A percentile compares a stretch with the other conserved stretches of the same genome.
These are phyloP conservation scores for Hemicordylus capensis DNA, from an alignment of 2,113 vertebrate species.

Conservation along the genomic window DNA sequence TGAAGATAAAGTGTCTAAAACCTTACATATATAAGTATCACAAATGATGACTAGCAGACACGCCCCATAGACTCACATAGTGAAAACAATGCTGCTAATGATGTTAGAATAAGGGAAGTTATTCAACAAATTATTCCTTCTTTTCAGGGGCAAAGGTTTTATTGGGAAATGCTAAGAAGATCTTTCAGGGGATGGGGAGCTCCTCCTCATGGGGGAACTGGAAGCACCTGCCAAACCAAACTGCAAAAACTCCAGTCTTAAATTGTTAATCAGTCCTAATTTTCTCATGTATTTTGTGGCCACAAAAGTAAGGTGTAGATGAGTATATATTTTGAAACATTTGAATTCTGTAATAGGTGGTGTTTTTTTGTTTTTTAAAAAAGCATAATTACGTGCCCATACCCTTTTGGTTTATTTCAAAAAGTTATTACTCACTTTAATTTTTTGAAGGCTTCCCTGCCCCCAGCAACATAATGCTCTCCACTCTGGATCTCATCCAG, in stretches of 20 bases:
- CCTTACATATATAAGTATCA: neutral
- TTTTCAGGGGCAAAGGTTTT: neutral
- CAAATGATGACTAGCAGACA: neutral
- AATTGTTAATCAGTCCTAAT: neutral
- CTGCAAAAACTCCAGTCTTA: neutral
- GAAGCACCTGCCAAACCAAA: neutral
- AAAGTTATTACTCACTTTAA: constrained; percentile 86
- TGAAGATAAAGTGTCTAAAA: neutral
- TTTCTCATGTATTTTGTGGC: neutral
- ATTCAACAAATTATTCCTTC: neutral
- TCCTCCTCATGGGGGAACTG: neutral
- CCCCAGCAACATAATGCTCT: constrained; percentile 95
- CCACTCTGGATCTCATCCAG: constrained; percentile 89
- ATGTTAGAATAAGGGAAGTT: neutral
- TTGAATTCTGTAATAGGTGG: neutral
- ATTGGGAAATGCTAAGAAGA: neutral
- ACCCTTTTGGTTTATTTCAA: neutral
- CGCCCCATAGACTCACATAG: neutral
- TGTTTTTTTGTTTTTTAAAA: too few relatives aligned
- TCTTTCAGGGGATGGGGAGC: neutral
- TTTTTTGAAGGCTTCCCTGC: constrained; percentile 92
- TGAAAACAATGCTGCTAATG: neutral
- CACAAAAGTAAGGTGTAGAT: neutral
- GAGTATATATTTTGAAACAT: neutral
- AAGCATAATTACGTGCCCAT: neutral